Evolutionary conservation across 2,113 vertebrate species (phyloP).

Genomic region (Ornithorhynchus anatinus): DNA sequence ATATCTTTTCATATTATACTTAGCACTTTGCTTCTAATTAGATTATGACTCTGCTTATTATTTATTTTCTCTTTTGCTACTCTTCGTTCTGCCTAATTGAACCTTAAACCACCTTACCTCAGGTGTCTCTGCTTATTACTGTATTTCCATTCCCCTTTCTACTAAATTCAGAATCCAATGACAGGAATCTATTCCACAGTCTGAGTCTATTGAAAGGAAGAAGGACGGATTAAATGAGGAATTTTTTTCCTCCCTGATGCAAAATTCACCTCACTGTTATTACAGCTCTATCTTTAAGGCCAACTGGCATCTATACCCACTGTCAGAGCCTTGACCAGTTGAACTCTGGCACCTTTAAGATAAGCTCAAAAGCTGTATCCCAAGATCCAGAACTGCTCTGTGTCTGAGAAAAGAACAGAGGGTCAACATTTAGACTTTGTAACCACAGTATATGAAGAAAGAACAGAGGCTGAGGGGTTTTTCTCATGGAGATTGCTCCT

Average conservation of each 20-base stretch:
- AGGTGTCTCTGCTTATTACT: slow-evolving; percentile 27
- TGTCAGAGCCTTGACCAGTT: not conserved
- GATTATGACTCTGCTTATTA: slow-evolving; percentile 49
- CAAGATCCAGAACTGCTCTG: not conserved
- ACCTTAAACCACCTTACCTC: slow-evolving; percentile 3
- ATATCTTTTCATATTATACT: slow-evolving; percentile 10
- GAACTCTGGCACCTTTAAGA: not conserved
- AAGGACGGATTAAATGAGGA: not conserved
- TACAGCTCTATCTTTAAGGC: not conserved
- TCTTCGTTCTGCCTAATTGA: slow-evolving; percentile 24
- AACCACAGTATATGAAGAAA: not conserved
- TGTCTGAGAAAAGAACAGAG: not conserved
- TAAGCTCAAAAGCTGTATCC: not conserved
- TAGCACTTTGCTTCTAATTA: slow-evolving; percentile 43
- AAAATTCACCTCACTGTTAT: not conserved
- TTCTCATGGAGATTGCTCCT: not conserved
- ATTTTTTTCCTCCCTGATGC: not conserved
- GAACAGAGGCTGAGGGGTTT: not conserved
- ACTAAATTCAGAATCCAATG: not conserved
- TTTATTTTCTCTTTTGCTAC: slow-evolving; percentile 19
- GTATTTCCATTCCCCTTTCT: slow-evolving; percentile 6
- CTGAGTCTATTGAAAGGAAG: not conserved
- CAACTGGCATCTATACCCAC: not conserved
- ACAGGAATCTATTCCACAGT: not conserved
- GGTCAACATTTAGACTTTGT: not conserved